phyloP scores from a whole-genome alignment of 1,140 invertebrate genomes.

The Hermetia illucens region DNA sequence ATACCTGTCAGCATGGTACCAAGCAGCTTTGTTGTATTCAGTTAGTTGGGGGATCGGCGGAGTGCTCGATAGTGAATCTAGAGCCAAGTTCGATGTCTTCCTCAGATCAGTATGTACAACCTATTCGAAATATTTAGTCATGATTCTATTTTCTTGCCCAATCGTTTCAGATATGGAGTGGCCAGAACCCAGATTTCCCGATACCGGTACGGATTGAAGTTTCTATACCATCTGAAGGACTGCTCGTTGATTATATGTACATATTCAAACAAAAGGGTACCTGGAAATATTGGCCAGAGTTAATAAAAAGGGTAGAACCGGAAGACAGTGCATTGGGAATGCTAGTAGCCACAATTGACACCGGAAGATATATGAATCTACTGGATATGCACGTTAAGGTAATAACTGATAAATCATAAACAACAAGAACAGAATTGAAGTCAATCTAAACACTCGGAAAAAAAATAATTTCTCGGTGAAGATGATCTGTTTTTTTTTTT shows the following conservation, averaged over 20 bases:
- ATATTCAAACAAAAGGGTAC: constrained; percentile 48
- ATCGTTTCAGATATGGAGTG: too few relatives aligned
- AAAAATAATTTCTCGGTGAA: too few relatives aligned
- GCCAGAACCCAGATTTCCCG: constrained; percentile 40
- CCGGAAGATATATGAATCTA: constrained; percentile 53
- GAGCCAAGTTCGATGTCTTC: constrained; percentile 54
- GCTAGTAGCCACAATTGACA: constrained; percentile 60
- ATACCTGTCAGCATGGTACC: constrained; percentile 48
- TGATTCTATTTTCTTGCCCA: too few relatives aligned
- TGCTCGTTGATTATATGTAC: constrained; percentile 64
- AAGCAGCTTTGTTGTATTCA: constrained; percentile 58
- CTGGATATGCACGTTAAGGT: constrained; percentile 41
- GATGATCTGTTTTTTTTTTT: too few relatives aligned
- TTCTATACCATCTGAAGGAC: constrained; percentile 50
- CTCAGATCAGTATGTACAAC: too few relatives aligned
- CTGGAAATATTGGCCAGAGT: constrained; percentile 57
- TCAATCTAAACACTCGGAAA: too few relatives aligned
- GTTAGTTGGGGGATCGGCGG: constrained; percentile 67
- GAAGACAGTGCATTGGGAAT: constrained; percentile 2
- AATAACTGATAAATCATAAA: too few relatives aligned
- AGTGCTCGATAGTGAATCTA: constrained; percentile 49
- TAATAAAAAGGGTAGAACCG: constrained; percentile 21
- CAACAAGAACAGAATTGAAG: too few relatives aligned
- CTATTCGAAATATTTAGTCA: constrained; percentile 22
- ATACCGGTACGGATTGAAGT: constrained; percentile 51